phyloP scores from a whole-genome alignment of 2,888 invertebrate genomes.

The Lycophotia porphyrea region DNA sequence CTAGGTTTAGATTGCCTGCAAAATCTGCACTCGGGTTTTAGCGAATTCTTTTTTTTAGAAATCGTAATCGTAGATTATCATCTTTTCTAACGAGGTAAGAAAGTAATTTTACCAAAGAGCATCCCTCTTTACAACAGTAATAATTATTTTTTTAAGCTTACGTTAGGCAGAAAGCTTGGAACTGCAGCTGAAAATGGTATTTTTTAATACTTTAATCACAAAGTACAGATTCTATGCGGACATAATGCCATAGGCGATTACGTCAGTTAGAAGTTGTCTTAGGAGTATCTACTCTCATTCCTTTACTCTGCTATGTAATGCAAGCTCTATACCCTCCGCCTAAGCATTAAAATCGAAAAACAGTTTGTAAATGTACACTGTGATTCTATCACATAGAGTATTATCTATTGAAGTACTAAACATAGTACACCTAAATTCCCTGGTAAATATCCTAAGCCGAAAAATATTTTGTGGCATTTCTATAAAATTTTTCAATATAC shows the following conservation, averaged over 20 bases:
- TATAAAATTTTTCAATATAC: conserved; percentile 44
- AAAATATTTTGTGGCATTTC: conserved; percentile 49
- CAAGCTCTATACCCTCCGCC: conserved; percentile 7
- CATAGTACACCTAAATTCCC: conserved; percentile 31
- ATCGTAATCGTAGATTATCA: conserved; percentile 18
- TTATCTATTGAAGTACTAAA: conserved; percentile 47
- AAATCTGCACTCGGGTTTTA: neutral
- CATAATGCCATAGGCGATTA: neutral
- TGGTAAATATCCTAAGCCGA: conserved; percentile 33
- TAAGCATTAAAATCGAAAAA: conserved; percentile 20
- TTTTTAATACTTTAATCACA: neutral
- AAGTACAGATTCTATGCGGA: neutral
- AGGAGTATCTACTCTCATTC: neutral
- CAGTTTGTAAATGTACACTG: conserved; percentile 46
- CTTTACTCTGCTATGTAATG: neutral
- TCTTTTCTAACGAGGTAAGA: neutral
- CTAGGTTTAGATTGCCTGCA: neutral
- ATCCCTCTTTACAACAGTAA: conserved; percentile 35
- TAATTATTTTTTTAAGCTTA: conserved; percentile 13
- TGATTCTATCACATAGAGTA: conserved; percentile 44
- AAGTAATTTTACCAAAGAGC: too few species aligned
- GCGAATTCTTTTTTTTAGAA: neutral
- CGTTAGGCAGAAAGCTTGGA: conserved; percentile 12
- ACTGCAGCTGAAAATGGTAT: neutral
- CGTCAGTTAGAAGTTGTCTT: neutral